phyloP scores from a whole-genome alignment of 2,113 vertebrate genomes.

The Pelecanus crispus region DNA sequence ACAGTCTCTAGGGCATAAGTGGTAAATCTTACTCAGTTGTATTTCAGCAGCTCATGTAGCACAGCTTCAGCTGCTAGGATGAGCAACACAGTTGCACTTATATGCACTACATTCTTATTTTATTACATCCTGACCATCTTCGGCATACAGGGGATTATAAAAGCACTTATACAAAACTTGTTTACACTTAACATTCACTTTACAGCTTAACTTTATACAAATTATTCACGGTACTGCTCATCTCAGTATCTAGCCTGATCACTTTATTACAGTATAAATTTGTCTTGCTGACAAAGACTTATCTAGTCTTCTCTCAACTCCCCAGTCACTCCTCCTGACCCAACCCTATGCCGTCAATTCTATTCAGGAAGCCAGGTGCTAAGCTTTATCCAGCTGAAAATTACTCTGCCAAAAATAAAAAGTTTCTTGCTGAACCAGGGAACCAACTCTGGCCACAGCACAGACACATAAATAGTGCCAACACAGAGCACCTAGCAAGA shows the following conservation, averaged over 20 bases:
- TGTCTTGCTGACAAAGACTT: not conserved
- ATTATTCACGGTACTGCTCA: not conserved
- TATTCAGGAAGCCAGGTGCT: not conserved
- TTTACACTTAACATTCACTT: not conserved
- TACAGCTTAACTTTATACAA: not conserved
- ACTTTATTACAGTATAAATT: not conserved
- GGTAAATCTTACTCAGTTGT: not conserved
- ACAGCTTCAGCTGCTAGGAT: not conserved
- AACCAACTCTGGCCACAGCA: not conserved
- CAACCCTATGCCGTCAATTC: not conserved
- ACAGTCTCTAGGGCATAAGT: not conserved
- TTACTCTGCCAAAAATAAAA: not conserved
- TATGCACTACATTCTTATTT: not conserved
- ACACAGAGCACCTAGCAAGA: rapidly evolving
- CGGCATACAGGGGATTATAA: not conserved
- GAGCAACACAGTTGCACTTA: not conserved
- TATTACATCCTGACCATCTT: not conserved
- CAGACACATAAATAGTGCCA: not conserved
- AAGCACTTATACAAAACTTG: not conserved
- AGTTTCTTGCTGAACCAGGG: not conserved
- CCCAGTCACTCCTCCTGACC: not conserved
- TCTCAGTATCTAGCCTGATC: not conserved
- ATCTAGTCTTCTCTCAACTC: not conserved
- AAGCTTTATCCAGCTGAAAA: not conserved
- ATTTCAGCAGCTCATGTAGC: not conserved